These are phyloP conservation scores for Hapalemur alaotrensis DNA, from an alignment of 2,797 vertebrate genomes.

Conservation along the genomic window DNA sequence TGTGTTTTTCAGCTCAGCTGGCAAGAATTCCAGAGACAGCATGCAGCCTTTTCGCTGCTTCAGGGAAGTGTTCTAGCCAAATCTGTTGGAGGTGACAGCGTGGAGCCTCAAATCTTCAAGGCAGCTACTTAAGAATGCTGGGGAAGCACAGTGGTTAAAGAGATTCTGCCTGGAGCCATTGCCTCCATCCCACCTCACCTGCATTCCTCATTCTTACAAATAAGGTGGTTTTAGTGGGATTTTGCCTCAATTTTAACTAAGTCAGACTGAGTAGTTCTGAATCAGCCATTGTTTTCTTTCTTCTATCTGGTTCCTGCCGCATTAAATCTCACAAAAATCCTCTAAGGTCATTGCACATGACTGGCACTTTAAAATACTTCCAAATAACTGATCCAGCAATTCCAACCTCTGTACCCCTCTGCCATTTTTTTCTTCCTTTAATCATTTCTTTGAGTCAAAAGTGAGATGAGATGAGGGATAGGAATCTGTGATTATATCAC, in stretches of 20 bases:
- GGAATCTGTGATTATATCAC: neutral
- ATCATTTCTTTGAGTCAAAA: neutral
- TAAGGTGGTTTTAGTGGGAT: neutral
- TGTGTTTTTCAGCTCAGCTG: neutral
- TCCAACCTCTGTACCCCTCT: neutral
- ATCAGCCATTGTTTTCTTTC: neutral
- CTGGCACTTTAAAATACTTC: neutral
- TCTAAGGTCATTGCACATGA: neutral
- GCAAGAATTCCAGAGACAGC: neutral
- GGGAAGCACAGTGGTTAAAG: neutral
- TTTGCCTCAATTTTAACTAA: neutral
- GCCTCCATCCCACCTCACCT: neutral
- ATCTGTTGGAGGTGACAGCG: neutral
- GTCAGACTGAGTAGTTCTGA: neutral
- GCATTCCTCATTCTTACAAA: neutral
- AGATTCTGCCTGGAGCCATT: neutral
- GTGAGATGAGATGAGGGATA: neutral
- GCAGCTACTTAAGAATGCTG: neutral
- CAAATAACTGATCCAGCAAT: neutral
- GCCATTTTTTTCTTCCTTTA: neutral
- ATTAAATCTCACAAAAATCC: slow-evolving; percentile 7
- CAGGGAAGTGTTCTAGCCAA: neutral
- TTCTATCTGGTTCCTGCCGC: neutral
- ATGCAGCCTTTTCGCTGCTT: neutral
- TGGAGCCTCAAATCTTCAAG: neutral